Conservation (phyloP, 2,113 vertebrate species). For the Chitala chitala region DNA sequence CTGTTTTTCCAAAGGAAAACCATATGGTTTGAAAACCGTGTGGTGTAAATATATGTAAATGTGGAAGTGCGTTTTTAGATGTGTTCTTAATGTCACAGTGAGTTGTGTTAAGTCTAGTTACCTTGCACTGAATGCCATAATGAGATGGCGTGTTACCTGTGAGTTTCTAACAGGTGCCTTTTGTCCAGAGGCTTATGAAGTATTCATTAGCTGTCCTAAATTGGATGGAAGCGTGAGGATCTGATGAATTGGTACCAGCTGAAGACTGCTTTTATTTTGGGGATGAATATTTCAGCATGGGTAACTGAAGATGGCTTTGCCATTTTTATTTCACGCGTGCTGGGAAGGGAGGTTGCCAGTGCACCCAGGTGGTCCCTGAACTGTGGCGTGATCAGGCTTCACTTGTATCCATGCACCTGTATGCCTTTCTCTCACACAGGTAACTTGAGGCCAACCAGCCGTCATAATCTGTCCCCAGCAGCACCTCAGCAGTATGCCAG, state of each 20-base stretch:
- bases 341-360: slow-evolving; percentile 23
- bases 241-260: slow-evolving; percentile 31
- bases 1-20: too few species aligned
- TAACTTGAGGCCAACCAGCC: slow-evolving; percentile 47
- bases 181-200: slow-evolving; percentile 24
- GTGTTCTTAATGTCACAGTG: too few species aligned
- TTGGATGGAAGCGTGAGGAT: slow-evolving; percentile 9
- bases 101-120: too few species aligned
- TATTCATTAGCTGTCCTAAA: slow-evolving; percentile 19
- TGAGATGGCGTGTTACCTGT: not conserved
- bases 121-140: not conserved
- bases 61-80: not conserved
- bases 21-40: too few species aligned
- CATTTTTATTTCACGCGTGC: slow-evolving; percentile 27
- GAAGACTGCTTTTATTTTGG: slow-evolving; percentile 37
- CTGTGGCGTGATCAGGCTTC: slow-evolving; percentile 22
- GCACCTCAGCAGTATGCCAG: slow-evolving; percentile 38
- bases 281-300: slow-evolving; percentile 53
- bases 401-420: too few species aligned
- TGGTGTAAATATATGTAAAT: too few species aligned
- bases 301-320: slow-evolving; percentile 39
- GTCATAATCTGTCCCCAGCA: slow-evolving; percentile 44
- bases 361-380: slow-evolving; percentile 16
- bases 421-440: slow-evolving; percentile 57
- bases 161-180: not conserved